Conservation (phyloP, 2,888 invertebrate genomes). For the Apamea monoglypha region DNA sequence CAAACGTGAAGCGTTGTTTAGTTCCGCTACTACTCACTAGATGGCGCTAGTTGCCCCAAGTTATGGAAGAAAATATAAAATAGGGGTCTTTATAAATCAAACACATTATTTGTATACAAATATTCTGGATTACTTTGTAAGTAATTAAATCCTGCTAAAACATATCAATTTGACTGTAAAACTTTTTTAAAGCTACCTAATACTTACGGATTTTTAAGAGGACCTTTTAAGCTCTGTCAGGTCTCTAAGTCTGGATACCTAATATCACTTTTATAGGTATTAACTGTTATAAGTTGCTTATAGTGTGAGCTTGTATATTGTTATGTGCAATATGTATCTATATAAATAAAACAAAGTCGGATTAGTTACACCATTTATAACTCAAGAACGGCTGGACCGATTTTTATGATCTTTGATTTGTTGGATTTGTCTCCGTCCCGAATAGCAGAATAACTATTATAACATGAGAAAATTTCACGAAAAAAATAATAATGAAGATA, state of each 20-base stretch:
- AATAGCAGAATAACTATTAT: too few species aligned
- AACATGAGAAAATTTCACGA: too few species aligned
- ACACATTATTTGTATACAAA: neutral
- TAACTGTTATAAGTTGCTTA: neutral
- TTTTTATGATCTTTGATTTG: neutral
- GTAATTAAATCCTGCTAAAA: neutral
- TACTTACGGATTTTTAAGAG: neutral
- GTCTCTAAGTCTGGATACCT: neutral
- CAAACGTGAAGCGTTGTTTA: slow-evolving; percentile 10
- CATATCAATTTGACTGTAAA: neutral
- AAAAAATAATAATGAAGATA: too few species aligned
- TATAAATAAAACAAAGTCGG: neutral
- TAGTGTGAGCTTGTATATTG: neutral
- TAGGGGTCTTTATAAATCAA: neutral
- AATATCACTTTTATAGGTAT: too few species aligned
- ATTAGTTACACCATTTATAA: neutral
- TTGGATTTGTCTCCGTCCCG: neutral
- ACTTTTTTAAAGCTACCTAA: neutral
- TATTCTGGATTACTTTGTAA: neutral
- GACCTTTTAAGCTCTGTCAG: neutral
- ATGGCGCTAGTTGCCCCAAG: slow-evolving; percentile 71
- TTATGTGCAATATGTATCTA: neutral
- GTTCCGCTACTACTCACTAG: slow-evolving; percentile 77
- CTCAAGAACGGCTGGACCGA: neutral
- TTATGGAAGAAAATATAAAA: neutral